Evolutionary conservation across 2,113 vertebrate genomes (phyloP), one percentile per base, ranked within the genome.

Genomic region (Argyrosomus japonicus): DNA sequence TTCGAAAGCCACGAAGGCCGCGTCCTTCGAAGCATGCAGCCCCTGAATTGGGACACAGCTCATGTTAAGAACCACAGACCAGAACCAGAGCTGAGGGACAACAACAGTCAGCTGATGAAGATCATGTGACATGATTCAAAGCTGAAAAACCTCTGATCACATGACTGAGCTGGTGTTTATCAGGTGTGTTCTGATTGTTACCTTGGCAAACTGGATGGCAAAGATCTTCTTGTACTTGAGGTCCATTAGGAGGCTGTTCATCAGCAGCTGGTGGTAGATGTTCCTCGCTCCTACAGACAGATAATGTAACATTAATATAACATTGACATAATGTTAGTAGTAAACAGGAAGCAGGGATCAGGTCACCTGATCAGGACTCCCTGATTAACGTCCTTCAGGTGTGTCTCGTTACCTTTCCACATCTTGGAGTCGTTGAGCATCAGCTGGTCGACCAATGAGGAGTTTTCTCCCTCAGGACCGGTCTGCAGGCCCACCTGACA

Each of bases 201-300:
- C 98, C 91, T 97, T 99, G 61, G 98, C 97, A 91, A 99, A 99
- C 83, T 96, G 96, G 81, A 99, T 90, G 60, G 98, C 98, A 32
- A 99, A 99, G 50, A 97, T 93, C 85, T 99, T 99, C 95, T 99
- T 99, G 86, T 97, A 99, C 79, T 98, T 98, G 79, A 97, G 95
- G 91, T 99, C 98, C 98, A 99, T 99, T 72, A 99, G 97, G 2
- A 99, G 95, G 82, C 98, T 99, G 95, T 97, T 99, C 98, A 99
- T 99, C 84, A 99, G 95, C 80, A 99, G 93, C 92, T 99, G 98
- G 86, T 99, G 98, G 92, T 99, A 99, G 13, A 99, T 95, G 88
- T 95, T 99, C 87, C 98, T 96, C 3, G 98, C 98, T 82, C 97
- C 98, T 99, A 85, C 36, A 91, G 36, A 69, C 25, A 75, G 43